A percentile compares a stretch with the other conserved stretches of the same genome.
These are phyloP conservation scores for Pseudopodoces humilis DNA, from an alignment of 2,113 vertebrate species.

Conservation along the genomic window DNA sequence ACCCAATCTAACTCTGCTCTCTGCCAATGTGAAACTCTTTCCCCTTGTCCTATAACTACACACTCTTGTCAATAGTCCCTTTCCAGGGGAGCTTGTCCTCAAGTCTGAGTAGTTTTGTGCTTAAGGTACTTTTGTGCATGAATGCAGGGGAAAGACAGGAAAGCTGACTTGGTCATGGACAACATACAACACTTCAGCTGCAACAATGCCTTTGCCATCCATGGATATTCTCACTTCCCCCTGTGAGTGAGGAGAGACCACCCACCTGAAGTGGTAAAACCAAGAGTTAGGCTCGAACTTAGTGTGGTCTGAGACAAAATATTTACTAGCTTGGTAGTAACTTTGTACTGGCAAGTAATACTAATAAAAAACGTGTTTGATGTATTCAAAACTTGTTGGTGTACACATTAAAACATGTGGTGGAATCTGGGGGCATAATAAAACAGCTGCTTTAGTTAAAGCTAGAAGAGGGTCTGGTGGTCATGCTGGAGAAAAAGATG, in stretches of 20 bases:
- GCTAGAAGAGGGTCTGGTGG: not conserved
- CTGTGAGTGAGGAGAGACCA: not conserved
- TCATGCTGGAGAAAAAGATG: not conserved
- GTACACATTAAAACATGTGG: slow-evolving; percentile 4
- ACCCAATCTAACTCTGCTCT: too few species aligned
- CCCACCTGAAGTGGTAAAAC: slow-evolving; percentile 3
- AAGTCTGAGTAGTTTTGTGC: not conserved
- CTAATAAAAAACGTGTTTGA: slow-evolving; percentile 34
- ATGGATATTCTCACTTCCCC: not conserved
- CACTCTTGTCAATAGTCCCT: not conserved
- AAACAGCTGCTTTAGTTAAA: not conserved
- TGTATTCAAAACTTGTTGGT: not conserved
- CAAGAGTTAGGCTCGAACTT: not conserved
- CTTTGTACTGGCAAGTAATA: not conserved
- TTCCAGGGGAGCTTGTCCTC: not conserved
- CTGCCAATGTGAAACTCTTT: not conserved
- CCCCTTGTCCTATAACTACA: not conserved
- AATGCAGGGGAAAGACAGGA: not conserved
- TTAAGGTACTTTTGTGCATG: not conserved
- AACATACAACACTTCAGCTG: not conserved
- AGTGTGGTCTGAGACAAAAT: slow-evolving; percentile 11
- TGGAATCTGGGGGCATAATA: slow-evolving; percentile 9
- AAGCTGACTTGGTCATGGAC: not conserved
- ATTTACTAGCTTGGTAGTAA: slow-evolving; percentile 46
- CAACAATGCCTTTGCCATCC: not conserved